These are phyloP conservation scores for Grammomys surdaster DNA, from an alignment of 2,113 vertebrate genomes.

Conservation along the genomic window DNA sequence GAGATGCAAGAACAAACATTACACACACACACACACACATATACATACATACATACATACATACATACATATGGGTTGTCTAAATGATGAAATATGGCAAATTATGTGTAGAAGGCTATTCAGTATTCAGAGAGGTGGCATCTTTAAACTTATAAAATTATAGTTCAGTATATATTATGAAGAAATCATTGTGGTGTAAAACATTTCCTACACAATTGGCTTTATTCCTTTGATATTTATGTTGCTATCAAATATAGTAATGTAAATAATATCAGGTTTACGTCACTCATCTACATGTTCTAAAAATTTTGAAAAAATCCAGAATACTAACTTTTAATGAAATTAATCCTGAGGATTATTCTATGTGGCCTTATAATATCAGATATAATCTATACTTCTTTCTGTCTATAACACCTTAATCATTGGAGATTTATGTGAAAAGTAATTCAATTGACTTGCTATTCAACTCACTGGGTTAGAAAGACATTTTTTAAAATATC, in stretches of 20 bases:
- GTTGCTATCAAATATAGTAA: background rate
- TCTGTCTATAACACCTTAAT: background rate
- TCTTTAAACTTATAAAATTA: slow-evolving; percentile 21
- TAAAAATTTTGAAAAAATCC: background rate
- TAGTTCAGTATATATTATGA: background rate
- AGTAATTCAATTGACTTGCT: slow-evolving; percentile 49
- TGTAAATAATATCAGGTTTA: background rate
- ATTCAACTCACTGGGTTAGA: slow-evolving; percentile 39
- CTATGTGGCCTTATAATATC: background rate
- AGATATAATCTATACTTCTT: background rate
- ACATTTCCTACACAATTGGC: background rate
- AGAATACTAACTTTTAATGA: slow-evolving; percentile 15
- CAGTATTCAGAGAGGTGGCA: background rate
- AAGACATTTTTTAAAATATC: slow-evolving; percentile 51
- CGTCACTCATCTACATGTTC: background rate
- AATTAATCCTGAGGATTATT: background rate
- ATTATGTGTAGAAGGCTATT: background rate
- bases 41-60: background rate
- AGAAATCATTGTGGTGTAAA: background rate
- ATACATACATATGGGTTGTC: background rate
- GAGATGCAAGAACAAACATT: background rate
- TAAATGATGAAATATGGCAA: background rate
- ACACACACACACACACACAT: too few species aligned
- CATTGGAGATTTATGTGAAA: background rate
- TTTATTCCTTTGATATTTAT: background rate